Evolutionary conservation across 2,113 vertebrate species (phyloP).

Genomic region (Murina feae): DNA sequence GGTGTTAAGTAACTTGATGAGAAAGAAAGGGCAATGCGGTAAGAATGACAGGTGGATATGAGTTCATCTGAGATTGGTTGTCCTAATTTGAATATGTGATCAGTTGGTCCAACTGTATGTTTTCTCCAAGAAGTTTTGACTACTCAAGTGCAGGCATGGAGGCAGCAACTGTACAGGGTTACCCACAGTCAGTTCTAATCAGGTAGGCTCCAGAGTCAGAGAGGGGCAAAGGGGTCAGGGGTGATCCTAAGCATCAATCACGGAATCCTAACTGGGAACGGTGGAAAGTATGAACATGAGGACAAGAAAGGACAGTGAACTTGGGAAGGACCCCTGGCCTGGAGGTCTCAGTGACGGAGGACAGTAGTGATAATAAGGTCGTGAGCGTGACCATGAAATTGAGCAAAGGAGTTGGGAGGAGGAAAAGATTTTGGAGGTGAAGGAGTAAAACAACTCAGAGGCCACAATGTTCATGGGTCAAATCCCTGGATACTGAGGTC

Average conservation of each 20-base stretch:
- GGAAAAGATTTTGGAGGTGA: background rate
- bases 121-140: background rate
- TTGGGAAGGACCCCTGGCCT: background rate
- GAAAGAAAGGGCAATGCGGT: background rate
- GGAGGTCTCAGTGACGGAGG: background rate
- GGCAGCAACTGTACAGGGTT: background rate
- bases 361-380: background rate
- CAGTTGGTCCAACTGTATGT: background rate
- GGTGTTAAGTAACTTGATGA: background rate
- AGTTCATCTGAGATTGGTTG: background rate
- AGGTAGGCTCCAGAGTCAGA: background rate
- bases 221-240: background rate
- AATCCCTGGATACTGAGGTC: background rate
- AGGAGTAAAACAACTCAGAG: background rate
- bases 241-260: background rate
- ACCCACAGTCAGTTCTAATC: background rate
- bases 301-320: background rate
- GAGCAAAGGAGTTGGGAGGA: background rate
- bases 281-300: background rate
- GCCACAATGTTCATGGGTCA: background rate
- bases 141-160: background rate
- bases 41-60: background rate
- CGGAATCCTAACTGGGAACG: background rate
- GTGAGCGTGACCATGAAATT: background rate
- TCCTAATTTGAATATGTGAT: background rate